Conservation (phyloP, 2,888 invertebrate species). For the Trichogramma dendrolimi region DNA sequence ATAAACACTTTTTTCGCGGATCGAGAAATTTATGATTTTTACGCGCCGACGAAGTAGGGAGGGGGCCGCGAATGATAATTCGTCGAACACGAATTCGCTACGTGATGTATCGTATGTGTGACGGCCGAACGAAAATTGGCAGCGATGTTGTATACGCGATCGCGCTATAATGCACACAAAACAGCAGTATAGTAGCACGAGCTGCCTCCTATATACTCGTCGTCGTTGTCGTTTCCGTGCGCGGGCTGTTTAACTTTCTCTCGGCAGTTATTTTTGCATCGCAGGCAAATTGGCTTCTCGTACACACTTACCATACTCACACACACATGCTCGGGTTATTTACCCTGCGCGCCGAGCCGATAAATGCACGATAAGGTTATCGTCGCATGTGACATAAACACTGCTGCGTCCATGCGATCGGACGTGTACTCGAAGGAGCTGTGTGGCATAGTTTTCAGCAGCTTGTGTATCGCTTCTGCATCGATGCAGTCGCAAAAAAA, state of each 20-base stretch:
- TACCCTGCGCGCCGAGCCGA: constrained; percentile 32
- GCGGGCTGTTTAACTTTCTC: constrained; percentile 20
- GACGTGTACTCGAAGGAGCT: too few relatives aligned
- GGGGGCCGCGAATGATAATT: too few relatives aligned
- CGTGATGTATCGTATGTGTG: constrained; percentile 10
- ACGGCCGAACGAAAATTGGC: not conserved
- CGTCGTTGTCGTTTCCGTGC: constrained; percentile 13
- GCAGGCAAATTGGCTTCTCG: constrained; percentile 34
- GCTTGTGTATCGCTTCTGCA: too few relatives aligned
- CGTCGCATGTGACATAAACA: constrained; percentile 29
- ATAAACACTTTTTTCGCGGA: too few relatives aligned
- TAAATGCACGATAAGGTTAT: constrained; percentile 45
- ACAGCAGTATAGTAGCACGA: too few relatives aligned
- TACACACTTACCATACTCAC: too few relatives aligned
- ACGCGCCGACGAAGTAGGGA: too few relatives aligned
- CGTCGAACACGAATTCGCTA: too few relatives aligned
- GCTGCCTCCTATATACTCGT: not conserved
- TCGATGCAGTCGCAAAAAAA: too few relatives aligned
- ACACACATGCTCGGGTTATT: constrained; percentile 32
- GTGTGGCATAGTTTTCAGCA: too few relatives aligned
- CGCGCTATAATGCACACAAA: too few relatives aligned
- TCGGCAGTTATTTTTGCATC: constrained; percentile 35
- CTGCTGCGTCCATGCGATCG: constrained; percentile 9
- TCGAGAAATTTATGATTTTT: too few relatives aligned
- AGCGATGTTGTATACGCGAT: constrained; percentile 9